phyloP scores from a whole-genome alignment of 2,113 vertebrate species.

The Ophthalmolycus amberensis region DNA sequence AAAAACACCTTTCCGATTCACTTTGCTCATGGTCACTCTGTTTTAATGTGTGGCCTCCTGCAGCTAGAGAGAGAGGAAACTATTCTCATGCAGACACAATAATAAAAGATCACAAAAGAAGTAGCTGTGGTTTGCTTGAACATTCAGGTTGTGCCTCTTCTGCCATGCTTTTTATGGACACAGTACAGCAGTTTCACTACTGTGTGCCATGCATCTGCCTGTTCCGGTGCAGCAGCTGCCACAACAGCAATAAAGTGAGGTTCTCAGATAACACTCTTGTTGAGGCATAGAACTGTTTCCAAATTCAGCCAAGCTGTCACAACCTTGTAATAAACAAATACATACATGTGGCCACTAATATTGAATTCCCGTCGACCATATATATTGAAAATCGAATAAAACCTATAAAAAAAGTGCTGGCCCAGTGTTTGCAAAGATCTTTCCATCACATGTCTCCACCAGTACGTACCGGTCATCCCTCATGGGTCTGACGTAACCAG shows the following conservation, averaged over 20 bases:
- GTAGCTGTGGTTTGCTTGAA: slow-evolving; percentile 23
- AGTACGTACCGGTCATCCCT: slow-evolving; percentile 92
- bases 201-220: slow-evolving; percentile 52
- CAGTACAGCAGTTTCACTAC: slow-evolving; percentile 11
- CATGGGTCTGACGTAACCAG: slow-evolving; percentile 88
- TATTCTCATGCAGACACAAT: slow-evolving; percentile 38
- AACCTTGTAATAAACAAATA: neutral
- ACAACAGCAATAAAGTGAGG: neutral
- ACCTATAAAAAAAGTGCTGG: neutral
- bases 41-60: slow-evolving; percentile 43
- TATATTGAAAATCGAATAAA: neutral
- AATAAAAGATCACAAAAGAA: slow-evolving; percentile 14
- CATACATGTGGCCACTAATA: neutral
- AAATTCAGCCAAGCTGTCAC: slow-evolving; percentile 33
- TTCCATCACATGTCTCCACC: neutral
- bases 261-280: slow-evolving; percentile 6
- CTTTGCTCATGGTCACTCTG: slow-evolving; percentile 17
- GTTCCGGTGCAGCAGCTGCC: slow-evolving; percentile 32
- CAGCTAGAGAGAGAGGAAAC: slow-evolving; percentile 36
- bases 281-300: slow-evolving; percentile 22
- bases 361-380: neutral
- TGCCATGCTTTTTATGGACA: slow-evolving; percentile 32
- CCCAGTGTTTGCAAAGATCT: neutral
- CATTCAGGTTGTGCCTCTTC: slow-evolving; percentile 31
- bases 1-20: neutral